phyloP scores from a whole-genome alignment of 2,888 invertebrate species.

The Tridacna crocea region DNA sequence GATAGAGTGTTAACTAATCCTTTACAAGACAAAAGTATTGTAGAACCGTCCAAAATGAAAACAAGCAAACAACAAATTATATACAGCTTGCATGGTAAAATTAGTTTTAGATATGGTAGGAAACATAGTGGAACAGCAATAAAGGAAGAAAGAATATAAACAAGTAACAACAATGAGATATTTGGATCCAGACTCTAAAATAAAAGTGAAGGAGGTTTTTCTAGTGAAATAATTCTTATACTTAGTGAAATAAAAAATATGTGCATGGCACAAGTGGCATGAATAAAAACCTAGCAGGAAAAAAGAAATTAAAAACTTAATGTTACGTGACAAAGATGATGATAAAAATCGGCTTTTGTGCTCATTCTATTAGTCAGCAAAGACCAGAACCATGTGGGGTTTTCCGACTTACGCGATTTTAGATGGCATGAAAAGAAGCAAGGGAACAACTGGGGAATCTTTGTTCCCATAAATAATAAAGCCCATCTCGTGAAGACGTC shows the following conservation, averaged over 20 bases:
- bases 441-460: conserved; percentile 98
- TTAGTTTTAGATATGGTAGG: too few relatives aligned
- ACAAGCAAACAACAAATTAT: too few relatives aligned
- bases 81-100: too few relatives aligned
- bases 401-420: conserved; percentile 64
- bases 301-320: conserved; percentile 16
- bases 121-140: too few relatives aligned
- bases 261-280: conserved; percentile 21
- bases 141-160: too few relatives aligned
- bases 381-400: conserved; percentile 17
- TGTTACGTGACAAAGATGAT: conserved; percentile 16
- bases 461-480: conserved; percentile 96
- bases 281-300: background rate
- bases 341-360: conserved; percentile 8
- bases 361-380: conserved; percentile 18
- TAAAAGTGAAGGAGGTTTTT: too few relatives aligned
- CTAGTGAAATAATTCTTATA: background rate
- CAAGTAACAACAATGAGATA: too few relatives aligned
- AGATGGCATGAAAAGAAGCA: conserved; percentile 91
- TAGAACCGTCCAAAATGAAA: too few relatives aligned
- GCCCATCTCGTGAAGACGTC: conserved; percentile 92
- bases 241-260: background rate
- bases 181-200: too few relatives aligned
- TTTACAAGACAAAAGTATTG: too few relatives aligned
- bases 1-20: too few relatives aligned